Base-by-base conservation (phyloP, 1,140 invertebrate genomes). In the Physella acuta region DNA sequence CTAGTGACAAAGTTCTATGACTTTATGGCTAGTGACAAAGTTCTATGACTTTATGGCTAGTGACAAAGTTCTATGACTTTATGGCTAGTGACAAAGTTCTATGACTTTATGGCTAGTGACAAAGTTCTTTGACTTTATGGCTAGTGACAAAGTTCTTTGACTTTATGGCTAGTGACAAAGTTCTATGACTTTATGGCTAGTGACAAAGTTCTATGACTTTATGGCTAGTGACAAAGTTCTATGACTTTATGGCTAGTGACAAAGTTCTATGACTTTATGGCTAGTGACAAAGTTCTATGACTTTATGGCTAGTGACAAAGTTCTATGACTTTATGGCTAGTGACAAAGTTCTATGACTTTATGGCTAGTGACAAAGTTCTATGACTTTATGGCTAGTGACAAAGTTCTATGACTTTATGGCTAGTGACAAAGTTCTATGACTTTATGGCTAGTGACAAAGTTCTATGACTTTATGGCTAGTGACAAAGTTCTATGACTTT, bases 51-150 rank as follows among this genome's bases (percentile, higher is more conserved):
- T 26, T n/a, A 2, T 31, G 16, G 20, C 88, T 89, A n/a, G n/a
- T n/a, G n/a, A n/a, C n/a, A n/a, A n/a, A n/a, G n/a, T n/a, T n/a
- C n/a, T n/a, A n/a, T n/a, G n/a, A n/a, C n/a, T 44, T 44, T 44
- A 44, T 44, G 39, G 20, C 8, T 44, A 44, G 20, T 20, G 20
- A 44, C 20, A n/a, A n/a, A n/a, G n/a, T n/a, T n/a, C 39, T 44
- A 44, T 11, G 20, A 44, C 20, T 44, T 26, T n/a, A 2, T 31
- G 16, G 20, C 88, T 89, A n/a, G n/a, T n/a, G n/a, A n/a, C n/a
- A n/a, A n/a, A n/a, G n/a, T n/a, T n/a, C n/a, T n/a, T n/a, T n/a
- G n/a, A n/a, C n/a, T n/a, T n/a, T n/a, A n/a, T n/a, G n/a, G n/a
- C n/a, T n/a, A n/a, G n/a, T n/a, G n/a, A n/a, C n/a, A n/a, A n/a